Conservation (phyloP, 2,113 vertebrate genomes). For the Oreochromis tanganicae region DNA sequence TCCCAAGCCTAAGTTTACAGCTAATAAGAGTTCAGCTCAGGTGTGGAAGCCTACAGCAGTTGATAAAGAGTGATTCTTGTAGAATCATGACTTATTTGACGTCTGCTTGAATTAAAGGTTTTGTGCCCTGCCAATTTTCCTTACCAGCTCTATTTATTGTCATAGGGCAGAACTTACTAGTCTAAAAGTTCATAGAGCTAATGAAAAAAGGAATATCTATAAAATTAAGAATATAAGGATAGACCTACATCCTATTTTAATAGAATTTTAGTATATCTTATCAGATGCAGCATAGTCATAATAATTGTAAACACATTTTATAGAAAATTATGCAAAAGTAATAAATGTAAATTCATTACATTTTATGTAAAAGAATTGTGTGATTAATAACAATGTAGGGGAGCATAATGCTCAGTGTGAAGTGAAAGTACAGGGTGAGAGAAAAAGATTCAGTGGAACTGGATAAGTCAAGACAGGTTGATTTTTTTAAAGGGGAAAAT, state of each 20-base stretch:
- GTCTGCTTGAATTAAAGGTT: background rate
- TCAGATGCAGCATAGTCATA: background rate
- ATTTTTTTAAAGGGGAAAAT: background rate
- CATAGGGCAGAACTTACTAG: background rate
- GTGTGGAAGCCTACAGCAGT: slow-evolving; percentile 89
- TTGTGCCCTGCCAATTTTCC: background rate
- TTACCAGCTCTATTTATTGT: background rate
- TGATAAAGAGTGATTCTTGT: slow-evolving; percentile 74
- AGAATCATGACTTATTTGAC: background rate
- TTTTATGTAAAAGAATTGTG: background rate
- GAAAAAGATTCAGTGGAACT: background rate
- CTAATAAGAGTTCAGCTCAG: slow-evolving; percentile 89
- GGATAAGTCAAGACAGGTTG: background rate
- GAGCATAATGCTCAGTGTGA: background rate
- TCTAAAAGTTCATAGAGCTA: background rate
- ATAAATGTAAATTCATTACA: background rate
- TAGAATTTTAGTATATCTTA: background rate
- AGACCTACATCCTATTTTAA: background rate
- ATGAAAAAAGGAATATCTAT: background rate
- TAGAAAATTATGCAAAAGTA: background rate
- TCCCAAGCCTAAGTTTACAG: slow-evolving; percentile 93
- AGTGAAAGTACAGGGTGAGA: background rate
- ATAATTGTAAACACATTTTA: background rate
- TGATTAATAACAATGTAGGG: slow-evolving; percentile 29
- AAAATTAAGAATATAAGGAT: background rate